Evolutionary conservation across 2,113 vertebrate species (phyloP), one percentile per base, ranked within the genome.

Genomic region (Cynoglossus semilaevis): DNA sequence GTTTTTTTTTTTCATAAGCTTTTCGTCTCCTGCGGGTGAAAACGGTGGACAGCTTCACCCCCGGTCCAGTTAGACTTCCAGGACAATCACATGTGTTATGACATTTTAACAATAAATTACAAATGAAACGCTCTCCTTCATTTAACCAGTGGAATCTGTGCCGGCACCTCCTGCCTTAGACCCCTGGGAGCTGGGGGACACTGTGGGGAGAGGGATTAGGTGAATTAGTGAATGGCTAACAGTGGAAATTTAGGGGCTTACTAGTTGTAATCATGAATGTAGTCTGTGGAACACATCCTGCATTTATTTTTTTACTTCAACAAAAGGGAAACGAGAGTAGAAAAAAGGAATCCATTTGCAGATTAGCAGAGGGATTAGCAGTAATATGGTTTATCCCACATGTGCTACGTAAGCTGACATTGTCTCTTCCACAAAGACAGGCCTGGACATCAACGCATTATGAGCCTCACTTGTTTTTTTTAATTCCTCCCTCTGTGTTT

Each of bases 331-430:
- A 73, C 16, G 51, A 75, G 62, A 76, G 54, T 63, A 58, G 61
- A 55, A 55, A 67, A 72, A 75, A 67, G 78, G 66, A 72, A 74
- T 72, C 81, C 81, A 85, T 87, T 85, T 81, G 81, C 82, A 87
- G 87, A 89, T 88, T 86, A 90, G 80, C 36, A 52, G n/a, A 51
- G 44, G 81, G 88, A 86, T 88, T 87, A 84, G 62, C 77, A 48
- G 81, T 87, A 87, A 85, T 84, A 82, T 85, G 81, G 82, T 89
- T 84, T 73, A 87, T 82, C 75, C 83, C 79, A 82, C 82, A 86
- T 80, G 83, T 79, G 79, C 62, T 67, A 66, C 79, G 79, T 83
- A 84, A 84, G 72, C 82, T 80, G 77, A 80, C 82, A 70, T 84
- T 67, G 67, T 72, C 75, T 70, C 68, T 77, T 74, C 67, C 75